A percentile compares a stretch with the other conserved stretches of the same genome.
These are phyloP conservation scores for Aptenodytes patagonicus DNA, from an alignment of 2,113 vertebrate species.

Conservation along the genomic window DNA sequence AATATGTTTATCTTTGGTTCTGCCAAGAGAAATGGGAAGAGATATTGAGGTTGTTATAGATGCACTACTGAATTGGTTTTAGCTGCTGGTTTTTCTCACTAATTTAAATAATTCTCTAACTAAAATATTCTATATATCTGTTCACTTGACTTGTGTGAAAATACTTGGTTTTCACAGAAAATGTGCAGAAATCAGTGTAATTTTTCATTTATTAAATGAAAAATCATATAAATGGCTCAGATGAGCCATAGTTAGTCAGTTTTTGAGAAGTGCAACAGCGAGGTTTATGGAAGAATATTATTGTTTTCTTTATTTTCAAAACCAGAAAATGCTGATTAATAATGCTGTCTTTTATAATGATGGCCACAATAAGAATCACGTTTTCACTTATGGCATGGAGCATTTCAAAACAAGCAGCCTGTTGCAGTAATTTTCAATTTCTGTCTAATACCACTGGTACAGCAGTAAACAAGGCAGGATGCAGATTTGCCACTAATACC, in stretches of 20 bases:
- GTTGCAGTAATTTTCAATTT: slow-evolving; percentile 19
- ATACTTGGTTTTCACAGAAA: neutral
- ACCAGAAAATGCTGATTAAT: neutral
- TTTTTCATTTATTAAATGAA: neutral
- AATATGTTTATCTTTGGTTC: neutral
- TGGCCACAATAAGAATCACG: neutral
- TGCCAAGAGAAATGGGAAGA: neutral
- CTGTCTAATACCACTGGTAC: slow-evolving; percentile 18
- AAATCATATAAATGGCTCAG: neutral
- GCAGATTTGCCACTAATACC: slow-evolving; percentile 57
- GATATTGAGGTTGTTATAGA: neutral
- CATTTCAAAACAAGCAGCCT: slow-evolving; percentile 3
- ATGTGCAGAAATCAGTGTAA: neutral
- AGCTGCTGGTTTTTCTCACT: neutral
- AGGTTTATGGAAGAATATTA: neutral
- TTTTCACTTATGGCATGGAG: neutral
- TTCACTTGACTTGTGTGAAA: neutral
- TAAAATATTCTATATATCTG: neutral
- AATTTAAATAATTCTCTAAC: neutral
- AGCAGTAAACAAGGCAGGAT: slow-evolving; percentile 31
- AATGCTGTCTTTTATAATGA: neutral
- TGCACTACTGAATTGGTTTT: neutral
- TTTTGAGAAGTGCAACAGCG: neutral
- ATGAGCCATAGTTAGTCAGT: neutral
- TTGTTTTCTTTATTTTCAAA: neutral